Evolutionary conservation across 1,140 invertebrate species (phyloP).

Genomic region (Diachasmimorpha longicaudata): DNA sequence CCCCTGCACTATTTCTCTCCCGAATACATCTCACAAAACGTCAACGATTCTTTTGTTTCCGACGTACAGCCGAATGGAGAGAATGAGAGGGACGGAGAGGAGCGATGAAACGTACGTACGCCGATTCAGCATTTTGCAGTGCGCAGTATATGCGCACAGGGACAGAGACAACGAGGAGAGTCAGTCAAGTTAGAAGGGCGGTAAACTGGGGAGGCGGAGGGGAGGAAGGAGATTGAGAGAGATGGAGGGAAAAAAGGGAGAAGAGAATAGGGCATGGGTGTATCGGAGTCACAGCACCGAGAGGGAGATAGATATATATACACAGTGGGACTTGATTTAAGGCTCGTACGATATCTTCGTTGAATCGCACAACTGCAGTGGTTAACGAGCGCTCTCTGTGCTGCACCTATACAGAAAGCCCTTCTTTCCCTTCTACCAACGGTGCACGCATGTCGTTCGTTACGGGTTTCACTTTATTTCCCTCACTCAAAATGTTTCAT

Average conservation of each 20-base stretch:
- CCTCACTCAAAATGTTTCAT: constrained; percentile 19
- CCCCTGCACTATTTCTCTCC: constrained; percentile 31
- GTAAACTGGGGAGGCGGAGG: neutral
- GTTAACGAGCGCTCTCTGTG: constrained; percentile 50
- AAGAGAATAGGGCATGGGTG: neutral
- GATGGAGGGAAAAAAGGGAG: neutral
- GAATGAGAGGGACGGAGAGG: neutral
- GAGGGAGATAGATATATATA: constrained; percentile 27
- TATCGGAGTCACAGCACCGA: neutral
- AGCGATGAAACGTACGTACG: constrained; percentile 43
- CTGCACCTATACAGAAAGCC: constrained; percentile 22
- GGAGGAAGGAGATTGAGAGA: neutral
- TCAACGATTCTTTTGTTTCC: constrained; percentile 61
- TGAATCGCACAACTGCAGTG: constrained; percentile 49
- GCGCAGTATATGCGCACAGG: neutral
- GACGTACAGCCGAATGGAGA: neutral
- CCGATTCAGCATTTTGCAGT: constrained; percentile 39
- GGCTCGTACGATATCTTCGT: constrained; percentile 54
- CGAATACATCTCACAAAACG: constrained; percentile 43
- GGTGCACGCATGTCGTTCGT: constrained; percentile 27
- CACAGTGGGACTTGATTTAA: constrained; percentile 54
- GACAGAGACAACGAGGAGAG: constrained; percentile 30
- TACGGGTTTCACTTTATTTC: constrained; percentile 28
- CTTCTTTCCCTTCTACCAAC: constrained; percentile 12
- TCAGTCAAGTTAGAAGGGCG: constrained; percentile 46